A percentile compares a stretch with the other conserved stretches of the same genome.
Evolutionary conservation across 2,888 invertebrate genomes (phyloP).

Genomic region (Lasioglossum marginatum): DNA sequence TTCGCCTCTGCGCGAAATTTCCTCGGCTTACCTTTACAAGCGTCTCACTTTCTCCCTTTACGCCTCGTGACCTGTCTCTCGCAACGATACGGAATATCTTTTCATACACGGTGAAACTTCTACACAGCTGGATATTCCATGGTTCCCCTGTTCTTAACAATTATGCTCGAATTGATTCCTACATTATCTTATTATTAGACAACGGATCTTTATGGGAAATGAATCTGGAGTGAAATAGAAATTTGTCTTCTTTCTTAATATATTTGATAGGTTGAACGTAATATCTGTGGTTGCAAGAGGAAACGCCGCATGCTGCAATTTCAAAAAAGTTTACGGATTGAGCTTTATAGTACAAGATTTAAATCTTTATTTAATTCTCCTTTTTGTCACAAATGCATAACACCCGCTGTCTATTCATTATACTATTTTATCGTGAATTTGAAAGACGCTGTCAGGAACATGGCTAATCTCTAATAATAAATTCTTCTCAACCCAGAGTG

Average conservation of each 20-base stretch:
- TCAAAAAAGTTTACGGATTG: too few relatives aligned
- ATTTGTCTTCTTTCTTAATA: too few relatives aligned
- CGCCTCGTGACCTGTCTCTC: not conserved
- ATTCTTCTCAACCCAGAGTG: not conserved
- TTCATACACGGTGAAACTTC: not conserved
- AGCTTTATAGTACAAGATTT: too few relatives aligned
- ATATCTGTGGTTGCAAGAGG: too few relatives aligned
- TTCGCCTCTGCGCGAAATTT: not conserved
- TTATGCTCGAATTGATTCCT: not conserved
- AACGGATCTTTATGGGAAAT: too few relatives aligned
- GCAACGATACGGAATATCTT: not conserved
- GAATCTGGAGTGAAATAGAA: too few relatives aligned
- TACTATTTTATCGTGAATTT: not conserved
- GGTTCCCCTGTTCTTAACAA: not conserved
- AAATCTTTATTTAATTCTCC: too few relatives aligned
- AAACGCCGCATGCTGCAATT: too few relatives aligned
- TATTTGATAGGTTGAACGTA: too few relatives aligned
- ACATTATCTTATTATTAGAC: not conserved
- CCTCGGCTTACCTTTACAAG: not conserved
- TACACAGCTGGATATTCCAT: not conserved
- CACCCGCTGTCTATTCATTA: too few relatives aligned
- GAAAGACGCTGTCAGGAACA: not conserved
- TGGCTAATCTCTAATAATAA: not conserved
- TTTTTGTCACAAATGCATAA: too few relatives aligned
- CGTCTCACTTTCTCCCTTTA: not conserved